Evolutionary conservation across 2,797 vertebrate species (phyloP), one percentile per base, ranked within the genome.

Genomic region (Amphiprion clarkii): DNA sequence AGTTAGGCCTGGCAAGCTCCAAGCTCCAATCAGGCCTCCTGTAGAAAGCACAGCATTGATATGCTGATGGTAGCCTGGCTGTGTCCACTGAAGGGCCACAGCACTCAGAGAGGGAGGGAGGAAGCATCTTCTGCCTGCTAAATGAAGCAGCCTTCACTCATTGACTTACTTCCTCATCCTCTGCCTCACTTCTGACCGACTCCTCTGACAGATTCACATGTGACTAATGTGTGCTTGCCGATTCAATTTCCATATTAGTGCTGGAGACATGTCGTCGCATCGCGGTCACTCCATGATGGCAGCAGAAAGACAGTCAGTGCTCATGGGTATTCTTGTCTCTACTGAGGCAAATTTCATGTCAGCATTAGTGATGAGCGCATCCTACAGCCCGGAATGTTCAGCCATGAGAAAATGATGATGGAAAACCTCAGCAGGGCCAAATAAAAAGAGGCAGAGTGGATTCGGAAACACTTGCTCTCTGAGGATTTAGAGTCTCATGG

Each of bases 31-130:
- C 56, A 5, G 62, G 39, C 62, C 69, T 63, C 84, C 79, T 77
- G 79, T 68, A 75, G 83, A 83, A 83, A 87, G 76, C 61, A 21
- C 51, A 19, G 60, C 89, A 93, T 93, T 93, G 86, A 89, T 89
- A 93, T 93, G 91, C 89, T 94, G 91, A 86, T 90, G 19, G 36
- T 67, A 58, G 74, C 82, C 79, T 78, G 82, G 79, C 81, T 67
- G 75, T 67, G 76, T 85, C 88, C 82, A 81, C 86, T 76, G 68
- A 76, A 42, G 63, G 57, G 62, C 68, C 79, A 71, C 57, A 36
- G 68, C 51, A 58, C 74, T 73, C 33, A 27, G 67, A 59, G 73
- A 39, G 64, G 58, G 31, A 65, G 56, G 81, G 60, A 75, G 86
- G 82, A 89, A 85, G 81, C 81, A 76, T 89, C 86, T 74, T 76